Evolutionary conservation across 2,888 invertebrate species (phyloP), one percentile per base, ranked within the genome.

Genomic region (Hybos culiciformis): DNA sequence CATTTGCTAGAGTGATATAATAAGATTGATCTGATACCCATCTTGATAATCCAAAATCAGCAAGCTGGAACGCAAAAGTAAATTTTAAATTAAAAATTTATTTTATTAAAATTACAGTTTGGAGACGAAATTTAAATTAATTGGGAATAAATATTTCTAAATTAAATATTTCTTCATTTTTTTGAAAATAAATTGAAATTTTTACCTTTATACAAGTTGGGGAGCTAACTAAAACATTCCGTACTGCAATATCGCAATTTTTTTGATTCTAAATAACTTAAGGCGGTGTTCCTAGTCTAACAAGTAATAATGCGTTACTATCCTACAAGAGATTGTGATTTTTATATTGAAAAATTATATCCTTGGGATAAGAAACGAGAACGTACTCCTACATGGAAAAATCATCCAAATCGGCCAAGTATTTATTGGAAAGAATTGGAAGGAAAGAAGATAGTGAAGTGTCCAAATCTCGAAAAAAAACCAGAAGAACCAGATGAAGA

Each of bases 181-280:
- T 15, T 18, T 20, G 7, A 38, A n/a, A n/a, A n/a, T 29, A 29
- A 29, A 29, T 26, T 26, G 18, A 5, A 14, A 29, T 18, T 37
- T 39, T 38, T 48, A 75, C 75, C 70, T 98, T 98, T 5, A 98
- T 96, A 62, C 91, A 91, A 49, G 82, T 85, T 49, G 87, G 83
- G 2, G 87, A 78, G 39, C 92, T 92, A n/a, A 98, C 97, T 29
- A 98, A 74, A 1, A 97, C 93, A 66, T 98, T 98, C 52, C 98
- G 75, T 3, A 97, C 97, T 20, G 98, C 98, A 52, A 98, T 97
- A 67, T 98, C 98, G 58, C 97, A 94, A 96, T 70, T 94, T 93
- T 68, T 94, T 93, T 59, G 91, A 91, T 70, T 97, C 96, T 50
- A 97, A 74, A 67, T 96, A 97, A 46, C 93, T 92, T 38, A 97